Conservation (phyloP, 2,888 invertebrate genomes). For the Sipha maydis region DNA sequence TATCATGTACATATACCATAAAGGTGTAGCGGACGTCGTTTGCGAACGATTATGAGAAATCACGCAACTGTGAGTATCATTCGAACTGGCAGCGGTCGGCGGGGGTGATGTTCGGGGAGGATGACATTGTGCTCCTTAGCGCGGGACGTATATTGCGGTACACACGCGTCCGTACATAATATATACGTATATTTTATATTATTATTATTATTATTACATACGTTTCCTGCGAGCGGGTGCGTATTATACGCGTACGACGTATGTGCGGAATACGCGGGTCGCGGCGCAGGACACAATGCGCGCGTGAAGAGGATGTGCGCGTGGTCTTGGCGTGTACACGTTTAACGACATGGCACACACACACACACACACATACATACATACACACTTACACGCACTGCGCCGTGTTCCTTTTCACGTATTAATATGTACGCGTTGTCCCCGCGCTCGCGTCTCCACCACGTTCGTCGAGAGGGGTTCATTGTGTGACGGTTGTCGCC, state of each 20-base stretch:
- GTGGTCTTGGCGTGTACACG: constrained; percentile 50
- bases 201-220: background rate
- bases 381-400: constrained; percentile 1
- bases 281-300: constrained; percentile 27
- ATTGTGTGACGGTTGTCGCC: constrained; percentile 41
- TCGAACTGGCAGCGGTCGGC: background rate
- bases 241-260: background rate
- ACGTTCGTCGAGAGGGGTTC: constrained; percentile 35
- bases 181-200: no score
- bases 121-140: background rate
- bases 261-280: background rate
- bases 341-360: constrained; percentile 49
- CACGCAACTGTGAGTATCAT: constrained; percentile 33
- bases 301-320: constrained; percentile 58
- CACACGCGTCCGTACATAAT: background rate
- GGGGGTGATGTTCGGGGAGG: background rate
- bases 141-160: background rate
- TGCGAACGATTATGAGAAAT: constrained; percentile 47
- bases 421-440: background rate
- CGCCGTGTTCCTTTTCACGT: constrained; percentile 30
- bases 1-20: no score
- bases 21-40: background rate
- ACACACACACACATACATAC: no score
- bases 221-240: background rate
- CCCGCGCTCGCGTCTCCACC: background rate